Conservation (phyloP, 2,113 vertebrate species). For the Pao palembangensis region DNA sequence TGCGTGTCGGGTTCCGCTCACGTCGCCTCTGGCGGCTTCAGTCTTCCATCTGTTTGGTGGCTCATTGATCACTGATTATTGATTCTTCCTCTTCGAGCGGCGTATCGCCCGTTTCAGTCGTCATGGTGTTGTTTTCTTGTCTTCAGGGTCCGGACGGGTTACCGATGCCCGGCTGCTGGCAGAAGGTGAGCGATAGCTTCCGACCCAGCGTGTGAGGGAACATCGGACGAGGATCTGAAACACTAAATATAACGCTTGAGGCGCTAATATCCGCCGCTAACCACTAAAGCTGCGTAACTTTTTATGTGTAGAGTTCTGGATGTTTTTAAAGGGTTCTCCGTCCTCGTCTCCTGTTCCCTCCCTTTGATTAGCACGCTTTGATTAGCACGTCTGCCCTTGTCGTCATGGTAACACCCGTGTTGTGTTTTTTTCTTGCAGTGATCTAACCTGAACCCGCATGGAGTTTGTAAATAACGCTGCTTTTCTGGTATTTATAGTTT, state of each 20-base stretch:
- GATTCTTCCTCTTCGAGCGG: too few species aligned
- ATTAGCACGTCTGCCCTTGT: slow-evolving; percentile 15
- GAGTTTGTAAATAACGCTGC: slow-evolving; percentile 96
- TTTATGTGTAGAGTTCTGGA: too few species aligned
- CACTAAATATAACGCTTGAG: too few species aligned
- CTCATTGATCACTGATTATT: too few species aligned
- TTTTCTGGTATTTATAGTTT: slow-evolving; percentile 95
- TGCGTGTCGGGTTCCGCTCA: too few species aligned
- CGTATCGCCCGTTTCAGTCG: slow-evolving; percentile 16
- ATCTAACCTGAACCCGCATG: slow-evolving; percentile 95
- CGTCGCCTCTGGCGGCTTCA: too few species aligned
- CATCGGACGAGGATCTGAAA: neutral
- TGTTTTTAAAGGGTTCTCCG: too few species aligned
- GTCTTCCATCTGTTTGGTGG: too few species aligned
- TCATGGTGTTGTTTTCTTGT: slow-evolving; percentile 18
- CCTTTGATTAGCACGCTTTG: neutral
- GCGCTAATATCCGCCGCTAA: too few species aligned
- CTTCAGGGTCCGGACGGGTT: slow-evolving; percentile 94
- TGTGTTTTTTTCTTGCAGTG: slow-evolving; percentile 88
- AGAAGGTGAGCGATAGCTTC: slow-evolving; percentile 82
- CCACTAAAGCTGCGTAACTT: neutral
- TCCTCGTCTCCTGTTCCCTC: slow-evolving; percentile 18
- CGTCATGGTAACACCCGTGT: slow-evolving; percentile 16
- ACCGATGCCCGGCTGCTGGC: slow-evolving; percentile 99
- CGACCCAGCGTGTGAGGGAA: neutral